These are phyloP conservation scores for Haemorhous mexicanus DNA, from an alignment of 2,113 vertebrate genomes.

Conservation along the genomic window DNA sequence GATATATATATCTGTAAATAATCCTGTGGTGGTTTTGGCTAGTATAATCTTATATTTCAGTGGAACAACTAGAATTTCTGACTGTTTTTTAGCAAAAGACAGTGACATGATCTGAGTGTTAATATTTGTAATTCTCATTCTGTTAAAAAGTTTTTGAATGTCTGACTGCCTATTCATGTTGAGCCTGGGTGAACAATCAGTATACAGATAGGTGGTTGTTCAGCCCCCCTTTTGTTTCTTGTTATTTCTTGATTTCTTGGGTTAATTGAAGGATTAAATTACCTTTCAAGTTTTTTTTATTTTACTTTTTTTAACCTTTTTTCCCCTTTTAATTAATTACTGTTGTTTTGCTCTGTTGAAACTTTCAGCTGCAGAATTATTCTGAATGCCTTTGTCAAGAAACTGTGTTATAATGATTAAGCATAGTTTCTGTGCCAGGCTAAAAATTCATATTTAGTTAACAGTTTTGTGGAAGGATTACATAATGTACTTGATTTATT, in stretches of 20 bases:
- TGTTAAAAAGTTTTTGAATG: not conserved
- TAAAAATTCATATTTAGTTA: not conserved
- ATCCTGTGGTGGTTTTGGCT: not conserved
- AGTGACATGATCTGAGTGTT: not conserved
- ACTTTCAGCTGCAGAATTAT: not conserved
- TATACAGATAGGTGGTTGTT: not conserved
- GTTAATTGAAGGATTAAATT: slow-evolving; percentile 14
- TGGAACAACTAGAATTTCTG: not conserved
- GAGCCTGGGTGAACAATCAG: not conserved
- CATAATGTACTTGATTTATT: not conserved
- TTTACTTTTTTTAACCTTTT: not conserved
- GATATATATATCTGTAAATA: not conserved
- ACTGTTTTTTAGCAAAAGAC: not conserved
- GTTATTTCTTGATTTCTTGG: not conserved
- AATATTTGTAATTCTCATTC: not conserved
- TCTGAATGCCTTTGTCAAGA: not conserved
- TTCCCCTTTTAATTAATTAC: not conserved
- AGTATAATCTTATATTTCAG: not conserved
- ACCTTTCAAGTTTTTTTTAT: not conserved
- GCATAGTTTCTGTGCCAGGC: not conserved
- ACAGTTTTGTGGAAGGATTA: not conserved
- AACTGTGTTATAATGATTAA: not conserved
- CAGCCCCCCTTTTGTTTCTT: slow-evolving; percentile 6
- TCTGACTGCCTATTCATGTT: not conserved
- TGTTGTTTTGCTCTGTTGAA: not conserved